phyloP scores from a whole-genome alignment of 2,888 invertebrate species.

The Melanostoma scalare region DNA sequence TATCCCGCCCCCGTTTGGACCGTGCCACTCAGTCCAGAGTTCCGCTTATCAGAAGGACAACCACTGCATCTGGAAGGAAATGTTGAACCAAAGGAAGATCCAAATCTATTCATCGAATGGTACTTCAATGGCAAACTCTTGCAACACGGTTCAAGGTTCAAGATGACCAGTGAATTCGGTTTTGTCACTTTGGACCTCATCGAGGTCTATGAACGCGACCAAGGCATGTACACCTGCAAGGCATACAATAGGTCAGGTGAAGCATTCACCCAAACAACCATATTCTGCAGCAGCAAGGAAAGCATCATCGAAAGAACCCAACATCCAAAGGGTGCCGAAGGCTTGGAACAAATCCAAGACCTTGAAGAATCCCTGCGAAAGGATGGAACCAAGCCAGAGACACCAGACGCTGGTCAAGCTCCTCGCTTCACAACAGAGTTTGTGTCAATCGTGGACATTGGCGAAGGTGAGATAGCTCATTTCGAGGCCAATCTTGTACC shows the following conservation, averaged over 20 bases:
- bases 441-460: slow-evolving; percentile 90
- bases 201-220: slow-evolving; percentile 95
- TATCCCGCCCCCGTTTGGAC: slow-evolving; percentile 94
- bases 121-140: slow-evolving; percentile 95
- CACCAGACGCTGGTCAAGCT: slow-evolving; percentile 91
- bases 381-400: slow-evolving; percentile 86
- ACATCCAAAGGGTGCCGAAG: slow-evolving; percentile 97
- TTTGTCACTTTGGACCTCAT: slow-evolving; percentile 96
- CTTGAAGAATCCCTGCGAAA: slow-evolving; percentile 92
- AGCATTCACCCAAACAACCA: slow-evolving; percentile 95
- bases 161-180: slow-evolving; percentile 97
- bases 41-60: slow-evolving; percentile 91
- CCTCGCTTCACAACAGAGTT: slow-evolving; percentile 95
- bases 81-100: slow-evolving; percentile 96
- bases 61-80: slow-evolving; percentile 96
- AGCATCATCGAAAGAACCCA: slow-evolving; percentile 93
- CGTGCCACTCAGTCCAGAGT: slow-evolving; percentile 90
- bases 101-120: slow-evolving; percentile 95
- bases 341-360: slow-evolving; percentile 94
- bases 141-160: slow-evolving; percentile 94
- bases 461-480: slow-evolving; percentile 98
- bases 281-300: slow-evolving; percentile 91
- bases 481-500: slow-evolving; percentile 98
- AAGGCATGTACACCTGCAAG: slow-evolving; percentile 96
- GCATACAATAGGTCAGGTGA: slow-evolving; percentile 94